A percentile compares a stretch with the other conserved stretches of the same genome.
phyloP scores from a whole-genome alignment of 2,888 invertebrate genomes.

The Nineta flava region DNA sequence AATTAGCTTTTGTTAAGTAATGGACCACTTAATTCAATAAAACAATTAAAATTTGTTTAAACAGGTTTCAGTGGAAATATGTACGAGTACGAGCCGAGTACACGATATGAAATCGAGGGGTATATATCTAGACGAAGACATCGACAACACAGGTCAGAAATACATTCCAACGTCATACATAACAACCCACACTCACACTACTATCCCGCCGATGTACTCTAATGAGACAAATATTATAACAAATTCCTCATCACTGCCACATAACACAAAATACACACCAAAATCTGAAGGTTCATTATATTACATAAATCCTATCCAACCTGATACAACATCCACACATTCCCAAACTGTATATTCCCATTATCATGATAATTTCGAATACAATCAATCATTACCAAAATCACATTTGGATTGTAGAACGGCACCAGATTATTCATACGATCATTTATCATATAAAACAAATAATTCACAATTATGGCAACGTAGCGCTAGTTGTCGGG shows the following conservation, averaged over 20 bases:
- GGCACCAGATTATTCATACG: slow-evolving; percentile 14
- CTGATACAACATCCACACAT: slow-evolving; percentile 1
- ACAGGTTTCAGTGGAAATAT: slow-evolving; percentile 25
- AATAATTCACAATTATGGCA: slow-evolving; percentile 36
- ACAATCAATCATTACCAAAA: not conserved
- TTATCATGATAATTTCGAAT: slow-evolving; percentile 20
- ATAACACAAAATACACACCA: slow-evolving; percentile 18
- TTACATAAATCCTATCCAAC: slow-evolving; percentile 15
- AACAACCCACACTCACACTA: slow-evolving; percentile 24
- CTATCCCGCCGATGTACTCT: slow-evolving; percentile 35
- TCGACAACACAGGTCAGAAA: slow-evolving; percentile 23
- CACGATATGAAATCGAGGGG: slow-evolving; percentile 9
- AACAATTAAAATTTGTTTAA: not conserved
- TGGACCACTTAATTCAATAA: no score
- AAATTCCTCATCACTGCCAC: slow-evolving; percentile 14
- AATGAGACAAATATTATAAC: slow-evolving; percentile 26
- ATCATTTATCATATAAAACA: slow-evolving; percentile 18
- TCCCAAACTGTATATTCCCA: slow-evolving; percentile 14
- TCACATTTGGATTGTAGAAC: slow-evolving; percentile 19
- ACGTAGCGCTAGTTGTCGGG: slow-evolving; percentile 69
- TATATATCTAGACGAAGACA: slow-evolving; percentile 26
- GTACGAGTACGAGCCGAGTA: slow-evolving; percentile 27
- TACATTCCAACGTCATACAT: slow-evolving; percentile 19
- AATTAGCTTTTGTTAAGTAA: no score
- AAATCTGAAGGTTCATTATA: slow-evolving; percentile 36